These are phyloP conservation scores for Uria lomvia DNA, from an alignment of 2,113 vertebrate species.

Conservation along the genomic window DNA sequence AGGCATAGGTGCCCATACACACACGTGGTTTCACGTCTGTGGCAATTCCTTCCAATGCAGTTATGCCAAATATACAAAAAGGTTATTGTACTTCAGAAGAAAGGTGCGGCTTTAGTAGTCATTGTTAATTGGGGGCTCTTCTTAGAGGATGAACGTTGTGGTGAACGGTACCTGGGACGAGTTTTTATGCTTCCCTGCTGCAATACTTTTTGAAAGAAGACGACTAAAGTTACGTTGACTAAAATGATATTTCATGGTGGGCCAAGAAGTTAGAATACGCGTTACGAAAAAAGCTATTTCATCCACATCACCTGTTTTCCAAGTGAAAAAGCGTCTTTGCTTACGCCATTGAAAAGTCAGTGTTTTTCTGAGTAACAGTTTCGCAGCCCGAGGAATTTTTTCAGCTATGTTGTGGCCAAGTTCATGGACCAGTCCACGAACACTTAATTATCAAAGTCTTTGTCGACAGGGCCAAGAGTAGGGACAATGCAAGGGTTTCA, in stretches of 20 bases:
- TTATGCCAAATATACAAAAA: neutral
- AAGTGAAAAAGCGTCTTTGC: neutral
- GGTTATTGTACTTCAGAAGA: neutral
- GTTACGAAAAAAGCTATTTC: neutral
- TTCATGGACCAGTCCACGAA: neutral
- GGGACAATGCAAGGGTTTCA: neutral
- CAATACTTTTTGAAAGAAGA: neutral
- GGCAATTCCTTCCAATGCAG: neutral
- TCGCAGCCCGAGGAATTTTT: neutral
- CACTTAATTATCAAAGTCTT: neutral
- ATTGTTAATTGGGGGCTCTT: neutral
- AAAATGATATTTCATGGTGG: neutral
- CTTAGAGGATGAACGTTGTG: neutral
- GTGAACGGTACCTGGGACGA: neutral
- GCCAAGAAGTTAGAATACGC: neutral
- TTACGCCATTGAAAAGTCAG: neutral
- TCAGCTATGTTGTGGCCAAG: neutral
- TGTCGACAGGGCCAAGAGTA: neutral
- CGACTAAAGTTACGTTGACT: neutral
- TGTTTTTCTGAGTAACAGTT: neutral
- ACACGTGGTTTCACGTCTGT: neutral
- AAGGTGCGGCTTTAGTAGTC: neutral
- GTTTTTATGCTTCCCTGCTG: neutral
- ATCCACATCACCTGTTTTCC: fast-evolving
- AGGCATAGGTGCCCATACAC: fast-evolving